Base-by-base conservation (phyloP, 2,888 invertebrate species). In the Drosophila merina region DNA sequence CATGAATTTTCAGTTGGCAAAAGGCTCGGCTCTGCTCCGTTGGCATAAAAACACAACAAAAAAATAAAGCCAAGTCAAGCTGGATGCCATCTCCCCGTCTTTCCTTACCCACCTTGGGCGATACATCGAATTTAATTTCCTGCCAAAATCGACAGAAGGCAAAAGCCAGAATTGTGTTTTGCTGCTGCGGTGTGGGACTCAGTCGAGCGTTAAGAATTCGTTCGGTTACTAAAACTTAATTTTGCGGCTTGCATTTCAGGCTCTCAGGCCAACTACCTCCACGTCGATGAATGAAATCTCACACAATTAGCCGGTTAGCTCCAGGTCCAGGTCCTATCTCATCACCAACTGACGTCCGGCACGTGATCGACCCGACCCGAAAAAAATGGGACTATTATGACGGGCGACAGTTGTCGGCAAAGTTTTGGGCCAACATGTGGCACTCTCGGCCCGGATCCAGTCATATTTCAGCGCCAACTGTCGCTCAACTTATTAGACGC, bases 121-220 rank as follows among this genome's bases (percentile, higher is more conserved):
- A 88, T 86, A 86, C 78, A 88, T 86, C 82, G 87, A 88, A 88
- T 86, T 88, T 88, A 88, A 89, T 88, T 88, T 88, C 89, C 89
- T 89, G 88, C 88, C 89, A 82, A 89, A 88, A 86, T 86, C 87
- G 85, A 81, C 68, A 74, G 68, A 47, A 74, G 51, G 52, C 50
- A 47, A 38, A 49, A 33, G 33, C 10, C 38, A 51, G 52, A 49
- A 47, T 57, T 44, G 44, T 55, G 50, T 54, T 63, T 49, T 28
- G 56, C 25, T 44, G 44, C 10, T 76, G 79, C 58, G 82, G 82
- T 77, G 74, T 69, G 62, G 52, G 60, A 71, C 78, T 20, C 64
- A 88, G 71, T 80, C 69, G 64, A 88, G 79, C 85, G 88, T 88
- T 72, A 74, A 86, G 72, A 74, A 76, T 76, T 73, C 72, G 52